Evolutionary conservation across 2,888 invertebrate genomes (phyloP).

Genomic region (Petrolisthes manimaculis): DNA sequence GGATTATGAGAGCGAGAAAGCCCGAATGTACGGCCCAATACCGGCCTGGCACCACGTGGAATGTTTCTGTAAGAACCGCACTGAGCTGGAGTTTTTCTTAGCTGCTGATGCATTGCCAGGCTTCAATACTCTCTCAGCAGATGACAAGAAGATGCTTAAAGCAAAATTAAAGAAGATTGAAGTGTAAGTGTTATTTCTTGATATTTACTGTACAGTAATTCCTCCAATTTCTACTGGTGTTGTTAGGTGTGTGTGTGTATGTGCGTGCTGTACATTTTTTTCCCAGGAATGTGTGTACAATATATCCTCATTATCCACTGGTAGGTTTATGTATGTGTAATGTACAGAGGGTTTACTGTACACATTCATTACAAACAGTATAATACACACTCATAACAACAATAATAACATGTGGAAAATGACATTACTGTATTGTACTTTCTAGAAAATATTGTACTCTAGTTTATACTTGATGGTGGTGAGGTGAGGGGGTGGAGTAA

Average conservation of each 20-base stretch:
- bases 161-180: constrained; percentile 77
- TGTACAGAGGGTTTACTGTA: too few species aligned
- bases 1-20: constrained; percentile 85
- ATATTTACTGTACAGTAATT: background rate
- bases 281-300: background rate
- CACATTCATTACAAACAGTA: too few species aligned
- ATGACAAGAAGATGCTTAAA: constrained; percentile 79
- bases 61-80: constrained; percentile 85
- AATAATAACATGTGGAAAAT: too few species aligned
- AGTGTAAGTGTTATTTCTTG: constrained; percentile 47
- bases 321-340: too few species aligned
- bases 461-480: too few species aligned
- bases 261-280: background rate
- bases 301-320: too few species aligned
- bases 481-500: too few species aligned
- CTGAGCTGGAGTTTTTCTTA: constrained; percentile 81
- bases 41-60: constrained; percentile 92
- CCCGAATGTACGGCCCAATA: constrained; percentile 84
- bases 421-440: too few species aligned
- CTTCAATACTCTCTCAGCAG: constrained; percentile 77
- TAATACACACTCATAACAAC: too few species aligned
- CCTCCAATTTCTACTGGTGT: background rate
- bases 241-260: background rate
- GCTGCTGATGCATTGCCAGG: constrained; percentile 83
- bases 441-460: too few species aligned